Base-by-base conservation (phyloP, 2,888 invertebrate genomes). In the Hyles lineata region DNA sequence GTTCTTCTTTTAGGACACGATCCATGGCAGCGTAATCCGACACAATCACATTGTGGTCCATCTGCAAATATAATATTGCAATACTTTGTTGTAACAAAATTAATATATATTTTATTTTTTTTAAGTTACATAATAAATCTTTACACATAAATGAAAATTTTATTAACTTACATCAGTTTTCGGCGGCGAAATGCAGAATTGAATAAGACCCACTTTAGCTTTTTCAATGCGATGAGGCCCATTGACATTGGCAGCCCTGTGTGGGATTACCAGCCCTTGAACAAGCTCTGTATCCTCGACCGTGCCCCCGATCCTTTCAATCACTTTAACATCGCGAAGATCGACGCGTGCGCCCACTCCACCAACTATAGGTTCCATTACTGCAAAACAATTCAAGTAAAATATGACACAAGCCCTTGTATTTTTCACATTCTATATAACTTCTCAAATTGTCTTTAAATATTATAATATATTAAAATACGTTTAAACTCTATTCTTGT, bases 11-110 rank as follows among this genome's bases (percentile, higher is more conserved):
- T 75, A 99, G 92, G 0, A 99, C 98, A 74, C 99, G 96, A 91
- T 99, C 99, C 99, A 99, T 99, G 71, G 99, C 99, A n/a, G 99
- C 97, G 90, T 99, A 99, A 90, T 99, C 99, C 0, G 99, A 98
- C 29, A 99, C 98, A 82, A 99, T 96, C 4, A 98, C 97, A 88
- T 97, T 98, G 93, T 98, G 98, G 85, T 99, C 98, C 98, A 99
- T 99, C 97, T 97, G 82, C 23, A 72, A 72, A 58, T 67, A 67
- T 35, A 58, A 19, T 70, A n/a, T 35, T 32, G n/a, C 15, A 11
- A 15, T 11, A 11, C 43, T 43, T 43, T 11, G 43, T 43, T 43
- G 43, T 15, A 43, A 43, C 43, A 43, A 43, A 11, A 43, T 43
- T 43, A 1, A 1, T 43, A 11, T 11, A 43, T 43, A 43, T 11